Conservation (phyloP, 2,888 invertebrate species). For the Lepetodrilus schrolli region DNA sequence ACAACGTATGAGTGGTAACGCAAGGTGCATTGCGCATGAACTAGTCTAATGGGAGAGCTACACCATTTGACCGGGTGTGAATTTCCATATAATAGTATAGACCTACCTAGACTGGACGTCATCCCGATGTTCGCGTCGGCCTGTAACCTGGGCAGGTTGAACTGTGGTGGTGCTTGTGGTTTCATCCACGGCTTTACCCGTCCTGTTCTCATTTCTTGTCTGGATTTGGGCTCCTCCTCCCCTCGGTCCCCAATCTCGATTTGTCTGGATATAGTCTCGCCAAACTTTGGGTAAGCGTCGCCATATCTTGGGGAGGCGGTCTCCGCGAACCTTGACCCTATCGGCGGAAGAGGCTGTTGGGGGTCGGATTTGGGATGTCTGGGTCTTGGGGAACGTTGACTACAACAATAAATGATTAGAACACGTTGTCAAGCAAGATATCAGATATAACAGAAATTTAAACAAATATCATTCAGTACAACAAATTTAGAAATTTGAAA, state of each 20-base stretch:
- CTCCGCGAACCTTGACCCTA: not conserved
- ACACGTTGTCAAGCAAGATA: too few species aligned
- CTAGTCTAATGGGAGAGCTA: too few species aligned
- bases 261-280: not conserved
- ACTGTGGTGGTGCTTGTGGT: not conserved
- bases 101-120: conserved; percentile 11
- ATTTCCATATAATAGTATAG: too few species aligned
- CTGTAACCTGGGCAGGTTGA: conserved; percentile 17
- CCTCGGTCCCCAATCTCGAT: not conserved
- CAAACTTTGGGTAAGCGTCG: too few species aligned
- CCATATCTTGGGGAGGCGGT: not conserved
- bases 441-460: too few species aligned
- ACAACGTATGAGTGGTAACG: too few species aligned
- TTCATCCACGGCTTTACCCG: not conserved
- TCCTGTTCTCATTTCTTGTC: not conserved
- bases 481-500: too few species aligned
- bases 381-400: not conserved
- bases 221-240: not conserved
- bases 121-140: conserved; percentile 1
- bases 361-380: not conserved
- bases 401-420: too few species aligned
- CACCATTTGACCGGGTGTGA: too few species aligned
- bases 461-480: too few species aligned
- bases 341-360: conserved; percentile 3
- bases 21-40: too few species aligned